Evolutionary conservation across 2,888 invertebrate species (phyloP), one percentile per base, ranked within the genome.

Genomic region (Sarcophaga rosellei): DNA sequence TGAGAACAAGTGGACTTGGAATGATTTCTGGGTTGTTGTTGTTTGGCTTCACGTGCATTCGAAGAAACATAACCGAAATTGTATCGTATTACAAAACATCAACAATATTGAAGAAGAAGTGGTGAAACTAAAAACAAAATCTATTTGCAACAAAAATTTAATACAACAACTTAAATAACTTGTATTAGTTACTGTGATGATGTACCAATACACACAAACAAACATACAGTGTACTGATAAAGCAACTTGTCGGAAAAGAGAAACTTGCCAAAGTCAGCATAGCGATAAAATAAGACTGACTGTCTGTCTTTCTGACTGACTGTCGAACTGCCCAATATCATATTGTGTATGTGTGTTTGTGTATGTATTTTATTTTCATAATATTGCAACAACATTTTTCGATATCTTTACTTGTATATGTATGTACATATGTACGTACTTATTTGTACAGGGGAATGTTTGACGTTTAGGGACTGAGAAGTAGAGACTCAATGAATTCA

Each of bases 21-120:
- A 53, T 17, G 53, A 53, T 15, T 53, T 53, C 53, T 53, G 53
- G 53, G 12, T 17, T 53, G 53, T 53, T 47, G 15, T 78, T 83
- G 78, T 73, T 78, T 83, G 78, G 62, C 73, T 78, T 78, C 83
- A 78, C 44, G 65, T 72, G 20, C 23, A 66, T 65, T 4, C 53
- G 66, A 72, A 77, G 61, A 20, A 76, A 77, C 20, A n/a, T 53
- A 15, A 53, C 3, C 53, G 17, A 83, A 63, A 57, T 69, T 63
- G 73, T 68, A 83, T 83, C 53, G 62, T 61, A 75, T 75, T 81
- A 35, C 81, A 81, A 35, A 35, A 62, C 62, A 66, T 21, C 61
- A 68, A 68, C 68, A 15, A 15, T 17, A 53, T 53, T 15, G 53
- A 53, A 47, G 53, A 53, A 47, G 12, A 15, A 17, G 15, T 53